Conservation (phyloP, 37 sponge, comb jelly and placozoan genomes). For the Mnemiopsis leidyi region DNA sequence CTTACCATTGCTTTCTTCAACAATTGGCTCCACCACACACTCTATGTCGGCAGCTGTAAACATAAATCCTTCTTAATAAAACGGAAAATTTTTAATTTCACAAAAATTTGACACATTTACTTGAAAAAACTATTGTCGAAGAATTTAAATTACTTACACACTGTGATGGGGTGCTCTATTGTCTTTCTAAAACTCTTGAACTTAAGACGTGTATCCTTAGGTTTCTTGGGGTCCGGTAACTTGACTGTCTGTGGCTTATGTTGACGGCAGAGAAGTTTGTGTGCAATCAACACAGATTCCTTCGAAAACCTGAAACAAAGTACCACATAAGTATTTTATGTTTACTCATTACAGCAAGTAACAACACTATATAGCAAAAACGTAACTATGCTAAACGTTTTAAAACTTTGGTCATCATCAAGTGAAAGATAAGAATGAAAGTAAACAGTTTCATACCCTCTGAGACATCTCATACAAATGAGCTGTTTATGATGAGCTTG, state of each 20-base stretch:
- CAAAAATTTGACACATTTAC: not conserved
- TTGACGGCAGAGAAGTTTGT: not conserved
- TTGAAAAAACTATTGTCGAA: no score
- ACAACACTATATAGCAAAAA: no score
- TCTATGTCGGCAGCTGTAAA: conserved; percentile 14
- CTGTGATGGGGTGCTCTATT: not conserved
- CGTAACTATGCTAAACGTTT: no score
- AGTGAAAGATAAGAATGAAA: no score
- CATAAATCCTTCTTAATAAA: no score
- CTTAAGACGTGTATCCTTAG: not conserved
- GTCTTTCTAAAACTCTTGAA: conserved; percentile 4
- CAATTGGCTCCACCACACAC: not conserved
- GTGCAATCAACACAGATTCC: not conserved
- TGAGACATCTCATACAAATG: not conserved
- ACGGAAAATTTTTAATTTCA: no score
- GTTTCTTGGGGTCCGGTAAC: not conserved
- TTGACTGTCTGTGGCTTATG: not conserved
- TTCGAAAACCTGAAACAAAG: not conserved
- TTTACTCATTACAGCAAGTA: no score
- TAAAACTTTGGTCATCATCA: no score
- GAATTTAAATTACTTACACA: not conserved
- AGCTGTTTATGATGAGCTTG: not conserved
- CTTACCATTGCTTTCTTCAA: not conserved
- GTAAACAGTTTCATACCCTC: no score
- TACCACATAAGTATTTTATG: not conserved